Evolutionary conservation across 1,140 invertebrate species (phyloP).

Genomic region (Leptinotarsa lineolata): DNA sequence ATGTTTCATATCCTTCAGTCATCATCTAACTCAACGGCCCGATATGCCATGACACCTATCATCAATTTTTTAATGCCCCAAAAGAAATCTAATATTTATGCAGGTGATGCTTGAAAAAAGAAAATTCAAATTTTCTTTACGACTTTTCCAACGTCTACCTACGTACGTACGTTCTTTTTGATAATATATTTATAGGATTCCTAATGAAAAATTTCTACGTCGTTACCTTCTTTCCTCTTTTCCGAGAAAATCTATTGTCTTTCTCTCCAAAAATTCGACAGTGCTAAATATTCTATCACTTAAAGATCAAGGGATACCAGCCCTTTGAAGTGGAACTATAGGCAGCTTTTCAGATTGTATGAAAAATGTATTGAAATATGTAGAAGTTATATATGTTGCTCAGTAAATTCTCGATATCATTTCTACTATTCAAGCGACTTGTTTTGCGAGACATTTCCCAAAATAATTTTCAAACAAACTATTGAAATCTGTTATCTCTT

Average conservation of each 20-base stretch:
- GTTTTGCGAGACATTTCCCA: too few relatives aligned
- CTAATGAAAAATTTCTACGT: conserved; percentile 18
- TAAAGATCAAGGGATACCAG: not conserved
- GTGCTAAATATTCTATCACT: not conserved
- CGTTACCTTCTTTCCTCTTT: conserved; percentile 7
- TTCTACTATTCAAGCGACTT: too few relatives aligned
- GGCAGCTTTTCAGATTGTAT: not conserved
- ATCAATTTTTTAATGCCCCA: conserved; percentile 39
- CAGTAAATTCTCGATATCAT: too few relatives aligned
- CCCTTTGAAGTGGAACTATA: not conserved
- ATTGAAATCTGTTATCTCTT: too few relatives aligned
- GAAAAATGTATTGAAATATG: not conserved
- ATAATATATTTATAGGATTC: conserved; percentile 21
- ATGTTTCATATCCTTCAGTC: not conserved
- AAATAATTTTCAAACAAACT: too few relatives aligned
- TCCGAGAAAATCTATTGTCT: conserved; percentile 16
- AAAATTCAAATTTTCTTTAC: conserved; percentile 29
- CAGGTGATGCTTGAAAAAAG: conserved; percentile 30
- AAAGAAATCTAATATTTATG: conserved; percentile 42
- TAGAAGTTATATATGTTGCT: too few relatives aligned
- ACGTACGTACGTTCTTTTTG: conserved; percentile 20
- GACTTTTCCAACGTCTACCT: not conserved
- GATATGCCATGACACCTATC: not conserved
- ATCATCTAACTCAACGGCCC: not conserved
- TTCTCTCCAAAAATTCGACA: not conserved